Conservation (phyloP, 2,797 vertebrate species). For the Tolypeutes matacus region DNA sequence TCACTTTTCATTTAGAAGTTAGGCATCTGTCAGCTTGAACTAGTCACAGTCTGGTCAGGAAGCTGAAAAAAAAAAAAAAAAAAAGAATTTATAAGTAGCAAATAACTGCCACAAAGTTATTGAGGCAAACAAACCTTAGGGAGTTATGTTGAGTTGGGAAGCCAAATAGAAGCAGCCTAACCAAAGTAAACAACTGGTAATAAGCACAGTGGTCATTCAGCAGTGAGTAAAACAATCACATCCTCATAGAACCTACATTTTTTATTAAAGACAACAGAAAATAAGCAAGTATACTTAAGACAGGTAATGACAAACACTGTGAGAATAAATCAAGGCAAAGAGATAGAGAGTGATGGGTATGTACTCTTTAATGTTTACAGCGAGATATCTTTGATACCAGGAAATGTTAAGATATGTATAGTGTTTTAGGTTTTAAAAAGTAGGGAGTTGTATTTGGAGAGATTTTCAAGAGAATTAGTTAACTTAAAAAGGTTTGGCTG, state of each 20-base stretch:
- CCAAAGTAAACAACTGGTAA: background rate
- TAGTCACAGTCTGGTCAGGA: background rate
- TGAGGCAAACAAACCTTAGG: background rate
- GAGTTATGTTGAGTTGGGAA: background rate
- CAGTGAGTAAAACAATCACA: background rate
- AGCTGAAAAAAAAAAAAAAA: background rate
- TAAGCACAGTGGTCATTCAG: background rate
- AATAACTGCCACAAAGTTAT: background rate
- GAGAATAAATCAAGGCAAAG: background rate
- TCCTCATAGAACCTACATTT: background rate
- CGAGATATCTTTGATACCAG: background rate
- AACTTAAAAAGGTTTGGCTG: background rate
- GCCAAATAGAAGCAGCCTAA: background rate
- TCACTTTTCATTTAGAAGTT: background rate
- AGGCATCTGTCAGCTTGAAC: background rate
- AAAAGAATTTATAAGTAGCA: background rate
- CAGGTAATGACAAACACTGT: background rate
- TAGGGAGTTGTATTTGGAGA: background rate
- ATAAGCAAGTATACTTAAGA: background rate
- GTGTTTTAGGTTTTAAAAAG: constrained; percentile 34
- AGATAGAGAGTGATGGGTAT: background rate
- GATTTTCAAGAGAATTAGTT: constrained; percentile 5
- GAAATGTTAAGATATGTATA: background rate
- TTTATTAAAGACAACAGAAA: background rate
- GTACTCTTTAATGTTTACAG: background rate